Percentiles rank a stretch among this genome's conserved stretches.
These are phyloP conservation scores for Aplochiton taeniatus DNA, from an alignment of 2,797 vertebrate species.

Conservation along the genomic window DNA sequence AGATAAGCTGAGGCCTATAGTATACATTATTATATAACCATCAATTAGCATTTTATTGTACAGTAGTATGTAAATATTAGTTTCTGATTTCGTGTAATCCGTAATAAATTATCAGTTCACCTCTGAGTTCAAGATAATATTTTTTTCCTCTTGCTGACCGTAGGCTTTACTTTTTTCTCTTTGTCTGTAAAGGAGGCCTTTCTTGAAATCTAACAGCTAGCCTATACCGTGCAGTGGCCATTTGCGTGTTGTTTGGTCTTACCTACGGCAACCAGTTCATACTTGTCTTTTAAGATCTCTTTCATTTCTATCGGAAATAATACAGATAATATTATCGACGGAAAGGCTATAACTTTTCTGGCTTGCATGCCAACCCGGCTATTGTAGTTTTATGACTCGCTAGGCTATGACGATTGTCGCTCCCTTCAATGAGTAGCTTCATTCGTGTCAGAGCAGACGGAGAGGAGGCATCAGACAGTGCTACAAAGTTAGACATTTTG, in stretches of 20 bases:
- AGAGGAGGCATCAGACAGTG: constrained; percentile 77
- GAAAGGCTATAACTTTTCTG: constrained; percentile 82
- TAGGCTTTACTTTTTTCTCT: background rate
- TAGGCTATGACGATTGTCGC: constrained; percentile 94
- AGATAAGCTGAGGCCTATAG: constrained; percentile 20
- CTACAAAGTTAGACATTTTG: constrained; percentile 41
- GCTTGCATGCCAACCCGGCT: constrained; percentile 92
- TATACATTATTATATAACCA: background rate
- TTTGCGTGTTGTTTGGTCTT: background rate
- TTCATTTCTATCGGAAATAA: constrained; percentile 87
- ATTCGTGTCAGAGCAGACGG: constrained; percentile 83
- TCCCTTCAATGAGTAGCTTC: constrained; percentile 89
- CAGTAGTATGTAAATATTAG: constrained; percentile 72
- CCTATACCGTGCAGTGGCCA: too few species aligned
- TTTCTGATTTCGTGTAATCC: constrained; percentile 74
- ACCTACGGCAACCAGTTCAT: constrained; percentile 14
- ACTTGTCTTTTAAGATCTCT: constrained; percentile 47
- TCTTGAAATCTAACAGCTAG: background rate
- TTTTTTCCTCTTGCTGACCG: constrained; percentile 35
- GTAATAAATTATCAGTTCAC: constrained; percentile 79
- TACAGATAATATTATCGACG: constrained; percentile 80
- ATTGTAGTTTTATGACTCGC: constrained; percentile 99
- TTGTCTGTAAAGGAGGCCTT: background rate
- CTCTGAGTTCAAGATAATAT: constrained; percentile 48
- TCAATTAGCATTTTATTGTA: constrained; percentile 67